phyloP scores from a whole-genome alignment of 2,888 invertebrate species.

The Hydrotaea cyrtoneurina region DNA sequence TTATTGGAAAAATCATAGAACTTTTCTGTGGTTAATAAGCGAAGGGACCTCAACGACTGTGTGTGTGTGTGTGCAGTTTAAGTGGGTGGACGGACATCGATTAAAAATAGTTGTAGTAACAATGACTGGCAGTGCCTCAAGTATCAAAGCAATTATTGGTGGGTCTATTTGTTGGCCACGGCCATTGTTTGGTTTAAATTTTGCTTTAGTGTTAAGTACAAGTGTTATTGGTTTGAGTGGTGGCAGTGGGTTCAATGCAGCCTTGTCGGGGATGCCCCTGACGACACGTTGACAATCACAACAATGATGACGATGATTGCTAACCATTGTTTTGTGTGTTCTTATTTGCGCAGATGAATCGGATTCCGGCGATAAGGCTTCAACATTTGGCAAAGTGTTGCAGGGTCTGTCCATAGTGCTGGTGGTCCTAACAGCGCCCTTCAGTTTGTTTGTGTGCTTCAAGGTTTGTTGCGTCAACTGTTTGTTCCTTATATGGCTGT shows the following conservation, averaged over 20 bases:
- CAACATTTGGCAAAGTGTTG: conserved; percentile 91
- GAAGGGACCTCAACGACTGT: too few species aligned
- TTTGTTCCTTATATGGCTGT: background rate
- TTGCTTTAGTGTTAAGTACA: background rate
- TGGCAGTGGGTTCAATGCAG: background rate
- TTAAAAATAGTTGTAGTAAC: background rate
- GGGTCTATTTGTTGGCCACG: background rate
- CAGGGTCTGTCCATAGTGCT: conserved; percentile 91
- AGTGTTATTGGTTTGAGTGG: background rate
- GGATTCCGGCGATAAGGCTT: conserved; percentile 84
- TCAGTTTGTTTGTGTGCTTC: conserved; percentile 84
- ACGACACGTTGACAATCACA: background rate
- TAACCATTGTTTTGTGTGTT: background rate
- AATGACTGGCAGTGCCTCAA: conserved; percentile 53
- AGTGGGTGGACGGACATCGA: background rate
- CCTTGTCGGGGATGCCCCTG: background rate
- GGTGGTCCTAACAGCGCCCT: conserved; percentile 93
- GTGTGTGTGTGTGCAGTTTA: background rate
- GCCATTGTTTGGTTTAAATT: background rate
- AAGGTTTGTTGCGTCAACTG: conserved; percentile 51
- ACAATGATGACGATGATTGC: background rate
- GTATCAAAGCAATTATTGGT: conserved; percentile 57
- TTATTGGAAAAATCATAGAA: too few species aligned
- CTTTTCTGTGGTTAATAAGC: too few species aligned
- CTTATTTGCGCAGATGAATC: conserved; percentile 82